A percentile compares a stretch with the other conserved stretches of the same genome.
phyloP scores from a whole-genome alignment of 2,888 invertebrate genomes.

The Pristionchus exspectatus region DNA sequence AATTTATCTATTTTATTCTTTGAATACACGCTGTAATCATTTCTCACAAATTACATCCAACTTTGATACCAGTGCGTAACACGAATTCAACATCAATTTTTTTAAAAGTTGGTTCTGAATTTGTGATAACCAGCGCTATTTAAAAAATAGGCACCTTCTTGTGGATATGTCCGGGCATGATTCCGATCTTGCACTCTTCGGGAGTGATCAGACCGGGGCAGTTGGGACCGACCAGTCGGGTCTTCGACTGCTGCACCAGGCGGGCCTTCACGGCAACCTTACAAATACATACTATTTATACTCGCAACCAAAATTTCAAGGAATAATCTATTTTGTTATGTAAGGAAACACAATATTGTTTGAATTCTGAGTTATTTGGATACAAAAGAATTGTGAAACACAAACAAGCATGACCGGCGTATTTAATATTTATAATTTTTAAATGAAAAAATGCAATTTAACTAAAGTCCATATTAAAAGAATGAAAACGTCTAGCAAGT shows the following conservation, averaged over 20 bases:
- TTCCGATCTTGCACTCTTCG: constrained; percentile 94
- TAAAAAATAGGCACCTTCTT: constrained; percentile 81
- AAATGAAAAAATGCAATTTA: too few species aligned
- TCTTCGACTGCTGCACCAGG: constrained; percentile 82
- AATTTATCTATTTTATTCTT: background rate
- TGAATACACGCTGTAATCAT: too few species aligned
- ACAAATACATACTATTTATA: background rate
- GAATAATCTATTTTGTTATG: background rate
- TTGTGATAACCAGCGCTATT: background rate
- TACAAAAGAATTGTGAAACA: too few species aligned
- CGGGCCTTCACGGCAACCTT: constrained; percentile 54
- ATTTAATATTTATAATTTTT: too few species aligned
- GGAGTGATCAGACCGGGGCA: constrained; percentile 98
- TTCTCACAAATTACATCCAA: too few species aligned
- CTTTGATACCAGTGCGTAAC: background rate
- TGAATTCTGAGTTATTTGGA: too few species aligned
- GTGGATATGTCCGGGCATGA: constrained; percentile 99
- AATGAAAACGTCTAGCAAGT: too few species aligned
- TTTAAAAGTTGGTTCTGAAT: too few species aligned
- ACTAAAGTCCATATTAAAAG: too few species aligned
- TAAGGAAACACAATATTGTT: background rate
- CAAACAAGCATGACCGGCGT: too few species aligned
- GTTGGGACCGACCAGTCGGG: constrained; percentile 96
- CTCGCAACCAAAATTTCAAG: background rate
- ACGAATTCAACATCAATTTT: background rate